Evolutionary conservation across 1,140 invertebrate genomes (phyloP).

Genomic region (fruit fly (Drosophila melanogaster)): DNA sequence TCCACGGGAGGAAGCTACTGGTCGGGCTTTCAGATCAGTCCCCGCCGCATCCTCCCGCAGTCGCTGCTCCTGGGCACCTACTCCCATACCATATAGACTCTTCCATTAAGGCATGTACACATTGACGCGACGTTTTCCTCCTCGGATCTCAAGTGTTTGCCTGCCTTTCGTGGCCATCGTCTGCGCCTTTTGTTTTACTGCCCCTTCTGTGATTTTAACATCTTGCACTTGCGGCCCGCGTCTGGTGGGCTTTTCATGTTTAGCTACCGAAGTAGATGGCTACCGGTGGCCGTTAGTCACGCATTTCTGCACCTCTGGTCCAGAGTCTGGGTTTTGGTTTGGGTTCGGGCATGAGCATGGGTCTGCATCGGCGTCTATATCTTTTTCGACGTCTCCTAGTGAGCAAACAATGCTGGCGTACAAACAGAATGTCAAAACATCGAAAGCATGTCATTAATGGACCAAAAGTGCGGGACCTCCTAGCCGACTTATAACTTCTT

Average conservation of each 20-base stretch:
- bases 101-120: conserved; percentile 82
- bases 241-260: conserved; percentile 67
- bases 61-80: conserved; percentile 28
- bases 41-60: background rate
- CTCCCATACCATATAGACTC: conserved; percentile 53
- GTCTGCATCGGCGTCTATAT: conserved; percentile 33
- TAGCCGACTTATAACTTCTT: background rate
- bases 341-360: conserved; percentile 7
- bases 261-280: conserved; percentile 81
- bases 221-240: conserved; percentile 39
- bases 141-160: conserved; percentile 71
- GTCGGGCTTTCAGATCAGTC: conserved; percentile 45
- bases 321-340: conserved; percentile 11
- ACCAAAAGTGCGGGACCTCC: conserved; percentile 51
- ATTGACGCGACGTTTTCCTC: conserved; percentile 71
- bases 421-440: conserved; percentile 79
- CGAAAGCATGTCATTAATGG: conserved; percentile 79
- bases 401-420: conserved; percentile 59
- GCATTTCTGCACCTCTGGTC: conserved; percentile 72
- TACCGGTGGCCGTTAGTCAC: conserved; percentile 82
- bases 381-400: conserved; percentile 45
- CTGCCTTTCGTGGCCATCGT: conserved; percentile 70
- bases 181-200: conserved; percentile 72
- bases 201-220: conserved; percentile 72
- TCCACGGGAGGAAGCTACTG: conserved; percentile 40